Evolutionary conservation across 2,888 invertebrate genomes (phyloP), one percentile per base, ranked within the genome.

Genomic region (Physocephala rufipes): DNA sequence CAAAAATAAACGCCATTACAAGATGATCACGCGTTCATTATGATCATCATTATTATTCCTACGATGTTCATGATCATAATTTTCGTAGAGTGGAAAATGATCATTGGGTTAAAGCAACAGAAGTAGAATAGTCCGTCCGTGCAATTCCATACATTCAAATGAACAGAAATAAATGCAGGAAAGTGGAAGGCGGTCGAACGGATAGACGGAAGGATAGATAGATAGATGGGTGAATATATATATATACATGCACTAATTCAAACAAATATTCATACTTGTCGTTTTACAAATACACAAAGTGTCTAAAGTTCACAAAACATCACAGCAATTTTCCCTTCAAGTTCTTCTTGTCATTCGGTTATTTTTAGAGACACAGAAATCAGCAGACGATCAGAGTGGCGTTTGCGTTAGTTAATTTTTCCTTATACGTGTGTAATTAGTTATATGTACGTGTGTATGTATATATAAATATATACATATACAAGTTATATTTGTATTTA

Each of bases 11-110:
- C 70, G 70, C 45, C 47, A 59, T 49, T 70, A 64, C 49, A 67
- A 74, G 71, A 71, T 65, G 55, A 74, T 82, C 80, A 81, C 81
- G 81, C 81, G 81, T 80, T 73, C 74, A 73, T 78, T 76, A 76
- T 79, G 80, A 81, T 81, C 79, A 80, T n/a, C n/a, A n/a, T n/a
- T n/a, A n/a, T n/a, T n/a, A n/a, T n/a, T 80, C 80, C 78, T 81
- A 79, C 79, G 81, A 81, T 78, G n/a, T n/a, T n/a, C n/a, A n/a
- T n/a, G n/a, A n/a, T n/a, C n/a, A n/a, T n/a, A n/a, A n/a, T 13
- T 15, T 2, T 21, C 28, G 58, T 15, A 58, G 2, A 12, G 19
- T 2, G 9, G 53, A n/a, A 19, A 49, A 19, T n/a, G 49, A 49
- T 49, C n/a, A 55, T 13, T 24, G 24, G 21, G 13, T 24, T 12